These are phyloP conservation scores for Babylonia areolata DNA, from an alignment of 1,140 invertebrate species.

Conservation along the genomic window DNA sequence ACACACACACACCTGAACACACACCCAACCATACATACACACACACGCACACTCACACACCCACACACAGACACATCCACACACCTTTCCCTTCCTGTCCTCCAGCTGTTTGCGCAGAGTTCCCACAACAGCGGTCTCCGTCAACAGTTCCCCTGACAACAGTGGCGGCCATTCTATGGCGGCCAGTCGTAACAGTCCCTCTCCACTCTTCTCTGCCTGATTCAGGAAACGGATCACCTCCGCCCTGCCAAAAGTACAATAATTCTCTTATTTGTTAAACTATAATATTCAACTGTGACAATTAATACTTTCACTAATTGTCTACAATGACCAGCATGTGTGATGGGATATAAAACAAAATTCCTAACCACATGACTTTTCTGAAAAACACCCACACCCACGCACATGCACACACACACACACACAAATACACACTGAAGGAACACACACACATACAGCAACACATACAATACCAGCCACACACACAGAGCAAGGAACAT, in stretches of 20 bases:
- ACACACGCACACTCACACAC: conserved; percentile 20
- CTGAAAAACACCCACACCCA: too few relatives aligned
- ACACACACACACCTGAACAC: neutral
- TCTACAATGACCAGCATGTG: too few relatives aligned
- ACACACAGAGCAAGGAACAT: too few relatives aligned
- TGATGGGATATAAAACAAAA: too few relatives aligned
- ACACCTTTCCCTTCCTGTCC: conserved; percentile 58
- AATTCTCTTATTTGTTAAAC: too few relatives aligned
- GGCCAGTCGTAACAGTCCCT: conserved; percentile 62
- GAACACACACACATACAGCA: too few relatives aligned
- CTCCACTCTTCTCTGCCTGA: conserved; percentile 56
- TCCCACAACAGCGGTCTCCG: conserved; percentile 53
- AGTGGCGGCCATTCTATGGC: conserved; percentile 67
- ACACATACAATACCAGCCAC: too few relatives aligned
- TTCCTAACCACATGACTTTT: too few relatives aligned
- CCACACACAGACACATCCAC: neutral
- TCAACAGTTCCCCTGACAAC: conserved; percentile 51
- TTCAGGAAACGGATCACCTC: conserved; percentile 60
- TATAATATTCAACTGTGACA: too few relatives aligned
- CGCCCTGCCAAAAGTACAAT: conserved; percentile 44
- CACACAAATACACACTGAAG: too few relatives aligned
- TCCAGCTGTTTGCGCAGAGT: conserved; percentile 63
- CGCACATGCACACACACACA: too few relatives aligned
- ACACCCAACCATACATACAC: neutral
- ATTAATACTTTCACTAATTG: too few relatives aligned